Evolutionary conservation across 2,797 vertebrate species (phyloP).

Genomic region (Parotocinclus haroldoi): DNA sequence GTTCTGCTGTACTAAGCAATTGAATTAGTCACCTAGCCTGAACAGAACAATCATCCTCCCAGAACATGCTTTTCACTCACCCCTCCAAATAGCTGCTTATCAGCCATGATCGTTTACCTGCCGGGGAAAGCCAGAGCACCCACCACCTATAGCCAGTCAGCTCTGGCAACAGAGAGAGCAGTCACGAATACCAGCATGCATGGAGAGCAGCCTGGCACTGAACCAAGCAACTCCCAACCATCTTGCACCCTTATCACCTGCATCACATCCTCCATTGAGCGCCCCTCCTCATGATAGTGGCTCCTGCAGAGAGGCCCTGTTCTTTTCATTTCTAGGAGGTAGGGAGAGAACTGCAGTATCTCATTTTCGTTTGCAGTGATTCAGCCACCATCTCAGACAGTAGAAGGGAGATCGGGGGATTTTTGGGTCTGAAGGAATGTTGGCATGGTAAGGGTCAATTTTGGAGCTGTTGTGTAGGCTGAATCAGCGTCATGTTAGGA

Average conservation of each 20-base stretch:
- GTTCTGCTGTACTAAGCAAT: neutral
- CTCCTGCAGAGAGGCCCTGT: constrained; percentile 24
- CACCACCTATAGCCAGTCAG: constrained; percentile 30
- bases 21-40: neutral
- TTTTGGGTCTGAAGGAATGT: constrained; percentile 2
- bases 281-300: constrained; percentile 29
- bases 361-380: constrained; percentile 17
- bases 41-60: constrained; percentile 14
- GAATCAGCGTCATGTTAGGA: constrained; percentile 5
- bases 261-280: constrained; percentile 41
- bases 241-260: constrained; percentile 46
- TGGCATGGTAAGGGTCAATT: neutral
- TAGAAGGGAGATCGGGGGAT: neutral
- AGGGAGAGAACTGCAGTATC: constrained; percentile 3
- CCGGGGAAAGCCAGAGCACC: constrained; percentile 45
- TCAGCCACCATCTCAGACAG: constrained; percentile 8
- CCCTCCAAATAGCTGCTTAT: constrained; percentile 41
- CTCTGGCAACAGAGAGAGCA: constrained; percentile 42
- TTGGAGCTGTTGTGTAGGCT: neutral
- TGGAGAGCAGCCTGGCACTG: constrained; percentile 43
- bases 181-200: constrained; percentile 56
- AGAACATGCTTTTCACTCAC: constrained; percentile 24
- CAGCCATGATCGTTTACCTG: constrained; percentile 31
- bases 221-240: constrained; percentile 40
- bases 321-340: constrained; percentile 34